Conservation (phyloP, 2,797 vertebrate species). For the Arnoldichthys spilopterus region DNA sequence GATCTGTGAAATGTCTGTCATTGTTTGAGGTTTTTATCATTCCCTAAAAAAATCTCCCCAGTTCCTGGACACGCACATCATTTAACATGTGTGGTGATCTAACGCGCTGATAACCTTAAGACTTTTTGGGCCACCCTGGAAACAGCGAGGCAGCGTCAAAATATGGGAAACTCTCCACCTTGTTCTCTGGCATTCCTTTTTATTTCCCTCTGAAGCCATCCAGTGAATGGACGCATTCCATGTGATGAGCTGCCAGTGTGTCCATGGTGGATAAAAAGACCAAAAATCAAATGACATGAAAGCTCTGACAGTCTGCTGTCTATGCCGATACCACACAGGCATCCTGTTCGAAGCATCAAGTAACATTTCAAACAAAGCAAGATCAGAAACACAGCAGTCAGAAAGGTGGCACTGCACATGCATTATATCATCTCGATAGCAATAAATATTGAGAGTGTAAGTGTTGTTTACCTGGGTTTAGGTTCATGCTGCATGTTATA, state of each 20-base stretch:
- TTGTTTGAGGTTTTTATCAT: not conserved
- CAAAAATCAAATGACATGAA: conserved; percentile 32
- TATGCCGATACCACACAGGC: conserved; percentile 24
- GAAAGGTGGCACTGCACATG: not conserved
- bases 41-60: not conserved
- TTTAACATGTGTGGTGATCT: not conserved
- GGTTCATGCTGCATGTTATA: no score
- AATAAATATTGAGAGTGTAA: no score
- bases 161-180: conserved; percentile 36
- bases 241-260: conserved; percentile 39
- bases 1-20: no score
- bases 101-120: not conserved
- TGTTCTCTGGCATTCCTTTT: conserved; percentile 15
- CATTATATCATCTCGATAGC: no score
- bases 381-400: not conserved
- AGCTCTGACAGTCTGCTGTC: conserved; percentile 28
- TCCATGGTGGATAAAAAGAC: conserved; percentile 27
- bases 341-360: conserved; percentile 5
- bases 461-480: no score
- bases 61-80: not conserved
- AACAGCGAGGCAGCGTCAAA: conserved; percentile 15
- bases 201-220: conserved; percentile 25
- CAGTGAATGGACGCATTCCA: conserved; percentile 35
- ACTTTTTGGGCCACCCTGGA: conserved; percentile 51
- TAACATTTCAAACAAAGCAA: not conserved